Evolutionary conservation across 2,113 vertebrate species (phyloP), one percentile per base, ranked within the genome.

Genomic region (Heterocephalus glaber): DNA sequence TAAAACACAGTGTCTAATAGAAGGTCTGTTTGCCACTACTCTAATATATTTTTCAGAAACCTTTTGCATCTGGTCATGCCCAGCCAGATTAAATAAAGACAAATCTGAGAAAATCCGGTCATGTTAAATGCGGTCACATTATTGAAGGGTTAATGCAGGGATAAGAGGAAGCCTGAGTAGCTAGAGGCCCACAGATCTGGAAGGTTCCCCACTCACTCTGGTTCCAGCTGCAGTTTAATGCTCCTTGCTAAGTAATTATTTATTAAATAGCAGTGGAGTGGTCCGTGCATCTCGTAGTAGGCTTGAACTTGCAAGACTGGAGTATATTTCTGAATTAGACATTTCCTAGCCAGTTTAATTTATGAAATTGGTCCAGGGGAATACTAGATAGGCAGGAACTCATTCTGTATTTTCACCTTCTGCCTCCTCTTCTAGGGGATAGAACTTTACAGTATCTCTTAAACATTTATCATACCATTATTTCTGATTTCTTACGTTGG

Each of bases 11-110:
- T 65, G 19, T 20, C 54, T 65, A 49, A 86, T 86, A 68, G 41
- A 86, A 85, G 49, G 9, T 14, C 5, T 87, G 1, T 85, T 72
- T 81, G 22, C 66, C 28, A 93, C 6, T 92, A 47, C 68, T n/a
- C 56, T 52, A 52, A 70, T 95, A 83, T 87, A 85, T 61, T 93
- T 1, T 90, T 52, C n/a, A 90, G 52, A 56, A 92, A 74, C 38
- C 92, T 95, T 74, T 65, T 82, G 68, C 76, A 3, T 87, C 14
- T 86, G 9, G 20, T 41, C 58, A 86, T 56, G 65, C 16, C 9
- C 80, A 88, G 77, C 11, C 6, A 68, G 56, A 85, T 72, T 68
- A 49, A 80, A 54, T 38, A 26, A 70, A 28, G 1, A 56, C 2
- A n/a, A 13, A 38, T 86, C 16, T 10, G 83, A 49, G 82, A 95